These are phyloP conservation scores for Tursiops truncatus DNA, from an alignment of 2,113 vertebrate genomes.

Conservation along the genomic window DNA sequence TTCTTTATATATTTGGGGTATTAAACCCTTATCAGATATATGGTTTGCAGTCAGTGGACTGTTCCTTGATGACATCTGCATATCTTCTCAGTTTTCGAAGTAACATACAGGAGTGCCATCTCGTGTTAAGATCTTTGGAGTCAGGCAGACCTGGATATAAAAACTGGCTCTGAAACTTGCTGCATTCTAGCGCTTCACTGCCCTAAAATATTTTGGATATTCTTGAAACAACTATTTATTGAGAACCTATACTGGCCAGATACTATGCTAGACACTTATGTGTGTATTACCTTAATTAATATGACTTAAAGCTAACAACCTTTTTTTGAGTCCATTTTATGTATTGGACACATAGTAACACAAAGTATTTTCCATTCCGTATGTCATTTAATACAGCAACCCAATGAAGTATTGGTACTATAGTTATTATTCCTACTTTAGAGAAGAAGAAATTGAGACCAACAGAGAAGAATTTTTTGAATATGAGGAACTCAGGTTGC, in stretches of 20 bases:
- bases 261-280: not conserved
- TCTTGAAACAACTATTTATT: not conserved
- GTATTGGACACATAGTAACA: not conserved
- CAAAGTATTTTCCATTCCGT: not conserved
- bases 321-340: not conserved
- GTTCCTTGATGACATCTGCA: not conserved
- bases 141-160: not conserved
- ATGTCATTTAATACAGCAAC: not conserved
- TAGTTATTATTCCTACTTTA: not conserved
- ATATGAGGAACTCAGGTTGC: not conserved
- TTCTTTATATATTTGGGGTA: not conserved
- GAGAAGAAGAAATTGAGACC: not conserved
- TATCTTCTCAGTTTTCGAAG: not conserved
- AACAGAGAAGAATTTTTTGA: constrained; percentile 5
- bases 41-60: not conserved
- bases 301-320: not conserved
- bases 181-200: not conserved
- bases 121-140: not conserved
- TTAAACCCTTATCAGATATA: not conserved
- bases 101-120: not conserved
- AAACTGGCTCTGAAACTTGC: not conserved
- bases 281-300: not conserved
- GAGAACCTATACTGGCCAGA: not conserved
- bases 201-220: constrained; percentile 16
- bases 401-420: not conserved